phyloP scores from a whole-genome alignment of 92 coral and sea anemone genomes.

The Parazoanthus darwini region DNA sequence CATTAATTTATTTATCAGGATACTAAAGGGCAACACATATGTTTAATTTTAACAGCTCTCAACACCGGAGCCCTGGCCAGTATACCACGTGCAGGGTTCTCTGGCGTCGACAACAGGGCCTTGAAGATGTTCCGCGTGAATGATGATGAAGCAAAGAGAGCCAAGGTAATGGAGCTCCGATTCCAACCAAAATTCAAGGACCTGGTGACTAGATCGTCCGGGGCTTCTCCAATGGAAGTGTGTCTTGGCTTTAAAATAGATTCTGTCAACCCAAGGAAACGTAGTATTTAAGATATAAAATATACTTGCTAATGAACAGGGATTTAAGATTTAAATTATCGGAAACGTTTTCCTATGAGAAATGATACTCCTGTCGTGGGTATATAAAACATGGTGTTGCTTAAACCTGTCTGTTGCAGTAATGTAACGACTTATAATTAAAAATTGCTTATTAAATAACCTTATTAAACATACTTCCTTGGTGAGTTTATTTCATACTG shows the following conservation, averaged over 20 bases:
- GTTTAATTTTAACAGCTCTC: constrained; percentile 27
- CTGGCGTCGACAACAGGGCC: constrained; percentile 50
- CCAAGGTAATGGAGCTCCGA: constrained; percentile 31
- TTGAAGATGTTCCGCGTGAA: constrained; percentile 58
- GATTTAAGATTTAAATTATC: neutral
- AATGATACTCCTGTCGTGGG: no score
- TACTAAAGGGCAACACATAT: neutral
- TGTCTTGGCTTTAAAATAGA: constrained; percentile 20
- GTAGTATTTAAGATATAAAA: neutral
- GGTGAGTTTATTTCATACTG: no score
- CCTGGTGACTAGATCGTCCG: constrained; percentile 5
- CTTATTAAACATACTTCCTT: neutral
- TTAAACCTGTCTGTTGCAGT: neutral
- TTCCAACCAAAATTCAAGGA: constrained; percentile 18
- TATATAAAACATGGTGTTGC: no score
- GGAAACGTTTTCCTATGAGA: no score
- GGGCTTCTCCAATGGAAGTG: constrained; percentile 16
- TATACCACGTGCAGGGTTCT: constrained; percentile 47
- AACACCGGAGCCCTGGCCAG: neutral
- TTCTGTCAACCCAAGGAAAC: neutral
- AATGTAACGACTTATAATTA: neutral
- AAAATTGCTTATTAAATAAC: neutral
- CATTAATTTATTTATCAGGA: no score
- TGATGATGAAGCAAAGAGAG: constrained; percentile 45
- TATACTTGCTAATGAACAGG: neutral